phyloP scores from a whole-genome alignment of 2,113 vertebrate species.

The Tinamus guttatus region DNA sequence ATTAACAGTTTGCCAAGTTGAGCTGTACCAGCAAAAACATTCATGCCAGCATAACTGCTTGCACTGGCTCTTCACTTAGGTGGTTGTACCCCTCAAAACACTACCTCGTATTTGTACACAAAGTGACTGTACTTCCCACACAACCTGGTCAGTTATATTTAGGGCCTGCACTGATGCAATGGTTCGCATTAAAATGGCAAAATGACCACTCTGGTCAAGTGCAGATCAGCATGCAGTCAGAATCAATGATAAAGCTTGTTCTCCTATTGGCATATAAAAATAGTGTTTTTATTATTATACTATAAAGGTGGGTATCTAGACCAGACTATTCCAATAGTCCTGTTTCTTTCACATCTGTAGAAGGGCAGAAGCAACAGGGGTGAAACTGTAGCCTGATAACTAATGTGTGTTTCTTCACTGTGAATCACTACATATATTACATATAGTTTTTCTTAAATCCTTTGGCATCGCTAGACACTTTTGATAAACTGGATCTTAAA shows the following conservation, averaged over 20 bases:
- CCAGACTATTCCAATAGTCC: not conserved
- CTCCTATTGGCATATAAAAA: not conserved
- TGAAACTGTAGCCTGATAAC: not conserved
- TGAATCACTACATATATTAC: not conserved
- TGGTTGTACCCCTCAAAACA: not conserved
- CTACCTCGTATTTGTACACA: fast-evolving
- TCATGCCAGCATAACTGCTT: not conserved
- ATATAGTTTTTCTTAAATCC: not conserved
- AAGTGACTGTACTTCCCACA: not conserved
- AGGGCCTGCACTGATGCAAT: not conserved
- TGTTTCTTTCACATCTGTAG: not conserved
- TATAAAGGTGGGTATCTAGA: fast-evolving
- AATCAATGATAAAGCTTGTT: not conserved
- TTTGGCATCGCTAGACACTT: not conserved
- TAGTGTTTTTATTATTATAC: not conserved
- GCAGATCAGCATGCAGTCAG: not conserved
- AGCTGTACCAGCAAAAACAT: not conserved
- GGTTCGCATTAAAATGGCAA: not conserved
- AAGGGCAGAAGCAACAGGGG: not conserved
- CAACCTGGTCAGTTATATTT: not conserved
- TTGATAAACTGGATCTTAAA: not conserved
- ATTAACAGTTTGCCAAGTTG: not conserved
- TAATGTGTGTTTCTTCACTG: not conserved
- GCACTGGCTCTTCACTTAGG: not conserved
- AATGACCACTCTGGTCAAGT: not conserved